Conservation (phyloP, 2,888 invertebrate genomes). For the Dicycla oo region DNA sequence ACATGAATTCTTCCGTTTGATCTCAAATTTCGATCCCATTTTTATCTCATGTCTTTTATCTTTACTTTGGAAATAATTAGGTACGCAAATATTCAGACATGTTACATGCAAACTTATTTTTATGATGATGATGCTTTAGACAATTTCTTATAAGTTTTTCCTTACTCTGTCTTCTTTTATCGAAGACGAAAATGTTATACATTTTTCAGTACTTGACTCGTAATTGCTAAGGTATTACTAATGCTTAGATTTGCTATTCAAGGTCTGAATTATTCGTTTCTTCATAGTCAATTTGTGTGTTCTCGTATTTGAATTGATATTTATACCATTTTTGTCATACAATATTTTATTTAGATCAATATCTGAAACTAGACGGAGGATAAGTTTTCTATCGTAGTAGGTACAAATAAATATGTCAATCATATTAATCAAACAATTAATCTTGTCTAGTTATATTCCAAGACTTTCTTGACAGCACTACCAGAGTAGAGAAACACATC, state of each 20-base stretch:
- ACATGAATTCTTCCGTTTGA: conserved; percentile 36
- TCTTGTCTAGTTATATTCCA: neutral
- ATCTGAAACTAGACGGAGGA: neutral
- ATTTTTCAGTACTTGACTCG: conserved; percentile 15
- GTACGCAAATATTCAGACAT: conserved; percentile 24
- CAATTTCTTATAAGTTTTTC: conserved; percentile 12
- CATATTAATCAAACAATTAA: neutral
- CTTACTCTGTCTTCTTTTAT: conserved; percentile 16
- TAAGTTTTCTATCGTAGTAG: neutral
- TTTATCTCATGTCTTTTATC: conserved; percentile 44
- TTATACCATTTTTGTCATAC: neutral
- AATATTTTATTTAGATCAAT: conserved; percentile 11
- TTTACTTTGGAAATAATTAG: conserved; percentile 36
- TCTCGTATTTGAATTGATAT: conserved; percentile 14
- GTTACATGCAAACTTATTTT: conserved; percentile 16
- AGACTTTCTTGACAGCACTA: neutral
- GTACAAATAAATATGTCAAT: neutral
- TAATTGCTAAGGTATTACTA: conserved; percentile 14
- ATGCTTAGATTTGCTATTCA: conserved; percentile 29
- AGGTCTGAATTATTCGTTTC: conserved; percentile 37
- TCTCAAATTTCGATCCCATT: conserved; percentile 27
- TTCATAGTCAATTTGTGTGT: conserved; percentile 17
- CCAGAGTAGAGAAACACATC: neutral
- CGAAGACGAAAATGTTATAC: conserved; percentile 11
- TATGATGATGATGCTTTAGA: conserved; percentile 7